Percentiles rank a stretch among this genome's conserved stretches.
These are phyloP conservation scores for Potamarius usumacintae DNA, from an alignment of 2,113 vertebrate genomes.

Conservation along the genomic window DNA sequence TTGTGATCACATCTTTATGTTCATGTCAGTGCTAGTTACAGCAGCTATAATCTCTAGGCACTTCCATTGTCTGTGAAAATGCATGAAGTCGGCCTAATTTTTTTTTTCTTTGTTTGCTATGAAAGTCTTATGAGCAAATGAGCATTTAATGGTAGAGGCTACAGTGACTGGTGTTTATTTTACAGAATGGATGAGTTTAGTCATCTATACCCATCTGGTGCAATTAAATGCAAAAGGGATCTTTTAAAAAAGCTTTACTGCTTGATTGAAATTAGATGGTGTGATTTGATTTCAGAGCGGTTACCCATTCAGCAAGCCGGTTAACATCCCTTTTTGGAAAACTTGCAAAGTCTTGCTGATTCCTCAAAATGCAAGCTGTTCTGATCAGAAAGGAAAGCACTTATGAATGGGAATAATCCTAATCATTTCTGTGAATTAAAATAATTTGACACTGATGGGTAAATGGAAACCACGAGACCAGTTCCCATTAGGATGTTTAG, in stretches of 20 bases:
- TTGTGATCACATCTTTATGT: not conserved
- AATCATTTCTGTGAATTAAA: not conserved
- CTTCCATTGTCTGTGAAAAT: not conserved
- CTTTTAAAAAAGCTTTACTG: not conserved
- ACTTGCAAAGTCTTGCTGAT: not conserved
- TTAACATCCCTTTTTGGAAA: not conserved
- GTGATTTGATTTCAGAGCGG: not conserved
- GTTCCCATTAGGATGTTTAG: not conserved
- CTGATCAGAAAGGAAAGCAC: not conserved
- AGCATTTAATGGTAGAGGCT: not conserved
- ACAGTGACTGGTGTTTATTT: not conserved
- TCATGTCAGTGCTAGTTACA: constrained; percentile 1
- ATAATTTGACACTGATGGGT: not conserved
- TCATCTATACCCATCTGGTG: not conserved
- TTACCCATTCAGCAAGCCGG: not conserved
- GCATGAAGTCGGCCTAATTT: not conserved
- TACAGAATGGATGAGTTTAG: not conserved
- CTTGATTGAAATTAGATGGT: not conserved
- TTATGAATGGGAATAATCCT: not conserved
- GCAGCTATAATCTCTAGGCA: not conserved
- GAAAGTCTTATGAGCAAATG: not conserved
- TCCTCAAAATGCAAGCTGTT: not conserved
- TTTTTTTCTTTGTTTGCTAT: not conserved
- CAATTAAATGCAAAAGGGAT: not conserved
- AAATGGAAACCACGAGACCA: not conserved